Conservation (phyloP, 2,888 invertebrate genomes). For the Drosophila limbata region DNA sequence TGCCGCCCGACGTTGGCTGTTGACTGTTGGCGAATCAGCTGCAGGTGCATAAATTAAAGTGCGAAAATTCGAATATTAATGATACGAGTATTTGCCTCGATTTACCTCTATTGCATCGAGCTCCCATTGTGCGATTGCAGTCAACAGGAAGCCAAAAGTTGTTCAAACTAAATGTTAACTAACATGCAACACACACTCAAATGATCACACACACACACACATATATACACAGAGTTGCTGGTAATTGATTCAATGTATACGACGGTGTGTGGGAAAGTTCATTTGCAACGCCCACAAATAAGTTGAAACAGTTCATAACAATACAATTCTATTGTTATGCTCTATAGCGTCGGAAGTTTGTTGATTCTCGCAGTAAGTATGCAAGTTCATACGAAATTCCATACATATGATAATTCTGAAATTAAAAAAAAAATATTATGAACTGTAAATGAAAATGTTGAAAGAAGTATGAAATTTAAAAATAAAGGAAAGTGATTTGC, state of each 20-base stretch:
- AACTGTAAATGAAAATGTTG: neutral
- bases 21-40: constrained; percentile 67
- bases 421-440: neutral
- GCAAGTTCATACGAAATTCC: neutral
- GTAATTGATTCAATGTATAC: constrained; percentile 74
- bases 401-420: neutral
- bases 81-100: constrained; percentile 53
- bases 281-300: constrained; percentile 78
- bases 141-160: constrained; percentile 69
- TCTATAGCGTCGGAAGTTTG: constrained; percentile 7
- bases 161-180: constrained; percentile 74
- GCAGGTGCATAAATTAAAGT: constrained; percentile 80
- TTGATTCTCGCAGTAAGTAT: neutral
- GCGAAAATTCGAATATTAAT: constrained; percentile 77
- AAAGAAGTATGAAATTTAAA: neutral
- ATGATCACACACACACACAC: constrained; percentile 20
- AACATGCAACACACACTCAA: constrained; percentile 69
- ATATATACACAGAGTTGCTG: constrained; percentile 18
- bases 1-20: constrained; percentile 9
- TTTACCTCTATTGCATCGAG: constrained; percentile 16
- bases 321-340: constrained; percentile 71
- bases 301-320: constrained; percentile 40
- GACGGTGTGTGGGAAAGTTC: constrained; percentile 76
- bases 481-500: no score
- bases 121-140: constrained; percentile 62